Base-by-base conservation (phyloP, 2,888 invertebrate species). In the Athripsodes cinereus region DNA sequence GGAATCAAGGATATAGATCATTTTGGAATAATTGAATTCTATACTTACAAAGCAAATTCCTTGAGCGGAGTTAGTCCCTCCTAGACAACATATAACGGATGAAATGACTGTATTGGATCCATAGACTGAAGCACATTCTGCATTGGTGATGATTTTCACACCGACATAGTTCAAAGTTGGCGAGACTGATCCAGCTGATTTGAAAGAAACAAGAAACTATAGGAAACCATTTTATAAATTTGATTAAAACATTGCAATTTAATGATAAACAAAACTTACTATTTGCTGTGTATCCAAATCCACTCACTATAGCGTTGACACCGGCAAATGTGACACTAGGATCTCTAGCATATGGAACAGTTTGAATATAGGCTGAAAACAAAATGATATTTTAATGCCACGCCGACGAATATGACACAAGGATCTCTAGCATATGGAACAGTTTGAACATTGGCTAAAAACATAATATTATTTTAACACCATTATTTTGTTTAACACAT, bases 11-110 rank as follows among this genome's bases (percentile, higher is more conserved):
- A n/a, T n/a, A n/a, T n/a, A n/a, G n/a, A n/a, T n/a, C n/a, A n/a
- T n/a, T n/a, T n/a, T n/a, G n/a, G n/a, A n/a, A n/a, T n/a, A n/a
- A n/a, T n/a, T n/a, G n/a, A n/a, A n/a, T n/a, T n/a, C 73, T 68
- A 11, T 47, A 59, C 59, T 59, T 53, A 57, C 62, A 19, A 31
- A 51, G 55, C 59, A 60, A 6, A 26, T 49, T n/a, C 59, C 52
- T 70, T 73, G 73, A 66, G 75, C 75, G 21, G 75, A 70, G 64
- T 72, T 67, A 71, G 77, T 72, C 65, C 75, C 70, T 66, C 72
- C 67, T 19, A 70, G 71, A 67, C 70, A 67, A 64, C 70, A 68
- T 69, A 75, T 70, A 65, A 74, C 61, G 19, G 71, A 72, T 5
- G 21, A 8, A 35, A 55, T 47, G 46, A 58, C 53, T 52, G 70